Evolutionary conservation across 2,888 invertebrate genomes (phyloP).

Genomic region (Dynastes maya): DNA sequence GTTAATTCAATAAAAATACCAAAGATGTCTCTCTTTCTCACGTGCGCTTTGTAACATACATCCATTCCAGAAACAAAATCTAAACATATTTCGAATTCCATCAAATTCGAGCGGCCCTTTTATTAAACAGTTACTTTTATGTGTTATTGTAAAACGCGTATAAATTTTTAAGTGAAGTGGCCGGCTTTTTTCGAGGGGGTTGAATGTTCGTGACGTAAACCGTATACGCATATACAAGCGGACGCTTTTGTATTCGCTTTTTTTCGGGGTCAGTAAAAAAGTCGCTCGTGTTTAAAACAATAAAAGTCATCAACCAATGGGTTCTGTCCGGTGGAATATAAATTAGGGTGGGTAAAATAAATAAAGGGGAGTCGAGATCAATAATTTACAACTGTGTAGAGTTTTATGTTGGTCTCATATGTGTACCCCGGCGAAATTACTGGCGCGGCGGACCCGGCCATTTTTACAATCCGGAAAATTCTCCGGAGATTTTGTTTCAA

Average conservation of each 20-base stretch:
- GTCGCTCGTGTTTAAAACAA: slow-evolving; percentile 62
- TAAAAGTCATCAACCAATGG: slow-evolving; percentile 62
- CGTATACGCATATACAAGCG: slow-evolving; percentile 16
- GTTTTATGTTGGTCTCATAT: slow-evolving; percentile 67
- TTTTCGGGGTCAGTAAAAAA: slow-evolving; percentile 52
- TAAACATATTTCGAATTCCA: slow-evolving; percentile 37
- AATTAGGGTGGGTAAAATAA: slow-evolving; percentile 70
- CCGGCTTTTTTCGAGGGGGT: slow-evolving; percentile 41
- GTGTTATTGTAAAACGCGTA: slow-evolving; percentile 41
- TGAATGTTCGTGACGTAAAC: slow-evolving; percentile 45
- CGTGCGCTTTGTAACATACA: neutral
- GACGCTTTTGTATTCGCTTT: slow-evolving; percentile 42
- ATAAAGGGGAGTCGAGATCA: slow-evolving; percentile 69
- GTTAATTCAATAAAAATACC: too few species aligned
- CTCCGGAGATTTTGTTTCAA: slow-evolving; percentile 67
- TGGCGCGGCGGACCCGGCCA: slow-evolving; percentile 57
- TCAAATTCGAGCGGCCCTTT: slow-evolving; percentile 20
- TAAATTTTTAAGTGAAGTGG: slow-evolving; percentile 41
- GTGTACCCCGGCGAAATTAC: slow-evolving; percentile 65
- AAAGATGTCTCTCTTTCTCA: neutral
- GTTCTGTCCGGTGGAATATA: slow-evolving; percentile 63
- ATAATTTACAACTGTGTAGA: slow-evolving; percentile 68
- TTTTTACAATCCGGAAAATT: slow-evolving; percentile 67
- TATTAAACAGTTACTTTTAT: slow-evolving; percentile 42
- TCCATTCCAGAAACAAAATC: slow-evolving; percentile 13